Conservation (phyloP, 2,113 vertebrate species). For the Thamnophis sirtalis region DNA sequence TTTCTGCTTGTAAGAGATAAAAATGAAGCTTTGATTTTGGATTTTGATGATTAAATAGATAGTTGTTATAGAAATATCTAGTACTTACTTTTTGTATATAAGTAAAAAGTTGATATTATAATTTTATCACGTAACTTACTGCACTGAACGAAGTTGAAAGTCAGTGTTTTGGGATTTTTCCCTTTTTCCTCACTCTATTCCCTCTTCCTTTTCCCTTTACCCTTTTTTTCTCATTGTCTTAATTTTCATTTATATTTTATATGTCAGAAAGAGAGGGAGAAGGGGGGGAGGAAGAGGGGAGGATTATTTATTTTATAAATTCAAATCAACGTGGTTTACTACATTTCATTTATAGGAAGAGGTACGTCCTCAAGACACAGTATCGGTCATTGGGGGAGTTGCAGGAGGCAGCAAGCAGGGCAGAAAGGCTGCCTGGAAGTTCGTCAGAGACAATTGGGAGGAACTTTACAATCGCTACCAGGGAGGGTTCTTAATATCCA, state of each 20-base stretch:
- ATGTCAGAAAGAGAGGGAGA: background rate
- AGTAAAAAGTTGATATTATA: background rate
- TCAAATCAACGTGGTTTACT: fast-evolving
- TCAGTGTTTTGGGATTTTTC: background rate
- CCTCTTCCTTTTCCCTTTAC: background rate
- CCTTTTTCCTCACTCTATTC: background rate
- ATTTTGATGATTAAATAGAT: background rate
- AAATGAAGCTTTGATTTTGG: background rate
- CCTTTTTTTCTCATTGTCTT: background rate
- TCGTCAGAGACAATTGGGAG: slow-evolving; percentile 96
- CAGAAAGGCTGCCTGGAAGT: slow-evolving; percentile 95
- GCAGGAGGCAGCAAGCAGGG: slow-evolving; percentile 94
- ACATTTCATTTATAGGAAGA: slow-evolving; percentile 78
- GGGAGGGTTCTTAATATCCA: slow-evolving; percentile 97
- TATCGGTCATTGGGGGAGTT: slow-evolving; percentile 94
- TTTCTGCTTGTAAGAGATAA: background rate
- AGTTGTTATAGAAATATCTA: background rate
- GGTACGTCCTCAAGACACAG: slow-evolving; percentile 96
- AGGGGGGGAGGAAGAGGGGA: background rate
- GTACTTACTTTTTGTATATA: background rate
- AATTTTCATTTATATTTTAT: background rate
- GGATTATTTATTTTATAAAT: fast-evolving
- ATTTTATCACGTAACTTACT: background rate
- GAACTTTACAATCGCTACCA: slow-evolving; percentile 97
- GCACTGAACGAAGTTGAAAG: background rate